Conservation (phyloP, 2,797 vertebrate genomes). For the Saxicola maurus region DNA sequence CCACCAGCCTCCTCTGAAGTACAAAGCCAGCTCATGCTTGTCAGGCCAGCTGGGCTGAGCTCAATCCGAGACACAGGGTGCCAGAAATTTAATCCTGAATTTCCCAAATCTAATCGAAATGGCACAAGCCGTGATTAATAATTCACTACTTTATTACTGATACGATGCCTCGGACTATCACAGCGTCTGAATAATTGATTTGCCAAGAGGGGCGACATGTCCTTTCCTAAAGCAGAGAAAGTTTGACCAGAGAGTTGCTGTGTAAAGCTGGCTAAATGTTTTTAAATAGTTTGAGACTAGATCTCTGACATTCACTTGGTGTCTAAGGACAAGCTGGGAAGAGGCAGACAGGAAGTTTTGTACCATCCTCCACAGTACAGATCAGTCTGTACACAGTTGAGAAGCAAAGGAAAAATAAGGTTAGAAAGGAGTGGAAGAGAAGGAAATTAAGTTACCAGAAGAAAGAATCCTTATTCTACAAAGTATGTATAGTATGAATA, state of each 20-base stretch:
- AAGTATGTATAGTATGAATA: not conserved
- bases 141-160: slow-evolving; percentile 75
- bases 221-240: slow-evolving; percentile 61
- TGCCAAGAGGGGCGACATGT: slow-evolving; percentile 52
- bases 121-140: slow-evolving; percentile 69
- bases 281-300: slow-evolving; percentile 45
- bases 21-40: slow-evolving; percentile 52
- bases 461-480: not conserved
- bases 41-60: slow-evolving; percentile 67
- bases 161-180: slow-evolving; percentile 67
- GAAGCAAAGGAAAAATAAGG: not conserved
- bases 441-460: not conserved
- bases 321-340: slow-evolving; percentile 3
- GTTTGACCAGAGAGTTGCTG: slow-evolving; percentile 45
- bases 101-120: slow-evolving; percentile 73
- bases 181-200: slow-evolving; percentile 73
- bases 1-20: slow-evolving; percentile 48
- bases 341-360: not conserved
- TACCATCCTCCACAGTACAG: not conserved
- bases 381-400: not conserved
- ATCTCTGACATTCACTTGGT: slow-evolving; percentile 35
- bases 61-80: slow-evolving; percentile 62
- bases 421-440: not conserved
- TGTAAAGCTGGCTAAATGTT: slow-evolving; percentile 51
- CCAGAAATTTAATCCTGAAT: slow-evolving; percentile 72